A percentile compares a stretch with the other conserved stretches of the same genome.
phyloP scores from a whole-genome alignment of 2,888 invertebrate genomes.

The Drosophila ochracea region DNA sequence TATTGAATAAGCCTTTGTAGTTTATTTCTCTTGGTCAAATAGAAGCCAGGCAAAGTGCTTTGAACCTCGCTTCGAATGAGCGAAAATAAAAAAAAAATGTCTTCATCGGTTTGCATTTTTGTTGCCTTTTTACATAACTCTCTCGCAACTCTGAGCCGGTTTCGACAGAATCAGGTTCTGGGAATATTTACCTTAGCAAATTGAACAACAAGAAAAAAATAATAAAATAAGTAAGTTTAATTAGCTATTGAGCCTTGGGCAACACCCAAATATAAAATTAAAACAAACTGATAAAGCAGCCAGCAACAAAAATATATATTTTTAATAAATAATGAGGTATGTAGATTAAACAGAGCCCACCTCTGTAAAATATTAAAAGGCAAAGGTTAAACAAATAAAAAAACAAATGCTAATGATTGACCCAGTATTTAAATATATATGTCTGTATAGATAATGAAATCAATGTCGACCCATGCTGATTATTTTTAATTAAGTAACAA shows the following conservation, averaged over 20 bases:
- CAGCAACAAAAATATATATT: not conserved
- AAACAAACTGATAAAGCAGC: slow-evolving; percentile 20
- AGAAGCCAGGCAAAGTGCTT: slow-evolving; percentile 14
- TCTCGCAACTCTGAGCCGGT: slow-evolving; percentile 39
- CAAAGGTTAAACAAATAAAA: slow-evolving; percentile 2
- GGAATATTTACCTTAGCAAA: slow-evolving; percentile 46
- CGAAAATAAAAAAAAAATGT: slow-evolving; percentile 9
- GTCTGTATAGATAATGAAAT: slow-evolving; percentile 18
- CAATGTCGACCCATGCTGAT: slow-evolving; percentile 26
- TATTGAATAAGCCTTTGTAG: not conserved
- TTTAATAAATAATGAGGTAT: not conserved
- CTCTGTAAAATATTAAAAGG: not conserved
- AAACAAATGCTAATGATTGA: slow-evolving; percentile 24
- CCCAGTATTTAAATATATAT: slow-evolving; percentile 16
- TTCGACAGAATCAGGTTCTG: slow-evolving; percentile 65
- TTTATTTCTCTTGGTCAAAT: not conserved
- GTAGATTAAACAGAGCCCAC: slow-evolving; percentile 25
- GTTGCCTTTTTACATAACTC: slow-evolving; percentile 41
- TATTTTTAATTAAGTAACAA: slow-evolving; percentile 21
- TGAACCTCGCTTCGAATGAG: slow-evolving; percentile 14
- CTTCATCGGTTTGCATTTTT: slow-evolving; percentile 7
- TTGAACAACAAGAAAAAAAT: slow-evolving; percentile 3
- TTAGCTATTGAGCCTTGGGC: not conserved
- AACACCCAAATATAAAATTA: not conserved
- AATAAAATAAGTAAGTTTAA: not conserved